Evolutionary conservation across 2,888 invertebrate genomes (phyloP).

Genomic region (Blomia tropicalis): DNA sequence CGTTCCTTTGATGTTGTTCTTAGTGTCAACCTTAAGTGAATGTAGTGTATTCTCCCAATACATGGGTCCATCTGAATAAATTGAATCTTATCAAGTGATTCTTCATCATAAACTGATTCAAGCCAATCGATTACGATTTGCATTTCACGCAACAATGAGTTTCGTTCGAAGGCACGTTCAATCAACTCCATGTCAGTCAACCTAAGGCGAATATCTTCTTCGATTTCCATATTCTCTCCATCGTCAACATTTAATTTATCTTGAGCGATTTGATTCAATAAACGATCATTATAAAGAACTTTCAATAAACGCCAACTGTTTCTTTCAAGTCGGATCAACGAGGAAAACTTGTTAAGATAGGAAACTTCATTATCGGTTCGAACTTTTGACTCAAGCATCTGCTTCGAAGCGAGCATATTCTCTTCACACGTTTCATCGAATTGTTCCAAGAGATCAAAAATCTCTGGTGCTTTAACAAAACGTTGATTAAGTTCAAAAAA

Average conservation of each 20-base stretch:
- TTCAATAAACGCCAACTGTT: conserved; percentile 73
- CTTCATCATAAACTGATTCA: conserved; percentile 49
- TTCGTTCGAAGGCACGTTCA: conserved; percentile 44
- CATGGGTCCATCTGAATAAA: conserved; percentile 55
- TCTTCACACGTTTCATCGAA: conserved; percentile 50
- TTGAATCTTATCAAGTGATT: conserved; percentile 42
- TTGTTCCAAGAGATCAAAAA: conserved; percentile 46
- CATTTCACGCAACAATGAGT: conserved; percentile 41
- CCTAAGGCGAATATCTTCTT: conserved; percentile 30
- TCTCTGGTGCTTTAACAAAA: background rate
- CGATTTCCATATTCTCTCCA: conserved; percentile 12
- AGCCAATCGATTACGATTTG: conserved; percentile 84
- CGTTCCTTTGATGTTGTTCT: conserved; percentile 17
- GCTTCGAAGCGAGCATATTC: conserved; percentile 43
- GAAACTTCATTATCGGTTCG: background rate
- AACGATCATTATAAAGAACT: conserved; percentile 62
- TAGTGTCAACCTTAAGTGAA: conserved; percentile 40
- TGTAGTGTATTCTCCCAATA: conserved; percentile 67
- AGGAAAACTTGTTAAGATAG: conserved; percentile 22
- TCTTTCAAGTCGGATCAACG: conserved; percentile 55
- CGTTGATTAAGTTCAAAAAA: conserved; percentile 9
- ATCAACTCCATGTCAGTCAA: conserved; percentile 48
- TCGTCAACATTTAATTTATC: background rate
- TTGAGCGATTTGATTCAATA: conserved; percentile 35
- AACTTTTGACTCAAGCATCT: conserved; percentile 35